Evolutionary conservation across 1,140 invertebrate genomes (phyloP), one percentile per base, ranked within the genome.

Genomic region (Drosophila baimaii): DNA sequence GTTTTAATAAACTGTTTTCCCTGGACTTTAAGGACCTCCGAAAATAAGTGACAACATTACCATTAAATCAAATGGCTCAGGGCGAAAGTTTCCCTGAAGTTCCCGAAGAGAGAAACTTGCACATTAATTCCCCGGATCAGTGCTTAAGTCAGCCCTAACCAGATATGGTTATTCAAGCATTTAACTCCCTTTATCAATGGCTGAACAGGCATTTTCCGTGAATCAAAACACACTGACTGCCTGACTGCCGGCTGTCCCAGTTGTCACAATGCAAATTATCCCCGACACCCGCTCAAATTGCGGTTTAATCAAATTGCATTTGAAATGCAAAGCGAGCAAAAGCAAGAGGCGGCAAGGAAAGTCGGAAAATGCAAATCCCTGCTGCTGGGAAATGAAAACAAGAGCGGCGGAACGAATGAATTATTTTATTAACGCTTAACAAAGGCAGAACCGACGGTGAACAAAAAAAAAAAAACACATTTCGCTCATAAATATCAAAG

Each of bases 231-330:
- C 62, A 63, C 47, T 59, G 56, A 33, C 54, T 63, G 41, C 15
- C 35, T 15, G 49, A 33, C 49, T 49, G 47, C 31, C 37, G 65
- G 65, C 47, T 76, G 73, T 76, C 52, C 57, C 44, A 33, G 64
- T 62, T 81, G 57, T 39, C 72, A 58, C 59, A 61, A 56, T 56
- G 56, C 47, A 84, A 79, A 79, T 72, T 72, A 72, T 54, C 15
- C 19, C 19, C 23, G 69, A 62, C 68, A 37, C 46, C 41, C 35
- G 46, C 55, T 59, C 47, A 68, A 57, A 68, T 54, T 77, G 62
- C 29, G 73, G 62, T 46, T 77, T 77, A 77, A 77, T 77, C 37
- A 58, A 76, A 66, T 76, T 76, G 73, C 73, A 76, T 68, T 76
- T 54, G 41, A 51, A 57, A 55, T 64, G 65, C 65, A 71, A 27